Evolutionary conservation across 2,888 invertebrate species (phyloP), one percentile per base, ranked within the genome.

Genomic region (Sphaerophoria rueppellii): DNA sequence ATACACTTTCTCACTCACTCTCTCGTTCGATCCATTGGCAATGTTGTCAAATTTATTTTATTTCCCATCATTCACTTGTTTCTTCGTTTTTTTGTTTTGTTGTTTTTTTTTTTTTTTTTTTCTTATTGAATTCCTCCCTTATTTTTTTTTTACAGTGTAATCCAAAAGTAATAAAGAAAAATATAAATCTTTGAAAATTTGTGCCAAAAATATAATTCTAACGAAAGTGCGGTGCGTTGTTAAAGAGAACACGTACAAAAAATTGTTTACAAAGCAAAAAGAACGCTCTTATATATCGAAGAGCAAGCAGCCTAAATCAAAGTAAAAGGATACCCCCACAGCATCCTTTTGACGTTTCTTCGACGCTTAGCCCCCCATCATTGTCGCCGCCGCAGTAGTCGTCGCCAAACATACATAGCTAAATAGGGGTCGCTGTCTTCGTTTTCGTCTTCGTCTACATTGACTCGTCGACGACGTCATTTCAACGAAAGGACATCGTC

Each of bases 21-120:
- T 46, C 43, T 43, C 9, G 9, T 12, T 43, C 43, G 12, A 52
- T 67, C 57, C 55, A 78, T 74, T 73, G 82, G 83, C 83, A 80
- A 67, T 80, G 83, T 83, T 83, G 83, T 83, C 83, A 83, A 75
- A 72, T 83, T 83, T 83, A 80, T 75, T 83, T 71, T 54, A 61
- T 40, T 69, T 37, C 43, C 55, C 73, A 73, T 73, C 69, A 75
- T 72, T 75, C 83, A 87, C 85, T 85, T 81, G 85, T 79, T 81
- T 75, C 55, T 71, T 52, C 32, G 58, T 40, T 67, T 54, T 69
- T 37, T 37, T 37, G 4, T 75, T 14, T 57, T 65, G 48, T 69
- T 71, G 46, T 72, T 65, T 69, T 78, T 55, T 63, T 73, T 61
- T 35, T n/a, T 40, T 40, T 60, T 46, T 35, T 35, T 43, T 52